phyloP scores from a whole-genome alignment of 1,140 invertebrate genomes.

The Drosophila paulistorum region DNA sequence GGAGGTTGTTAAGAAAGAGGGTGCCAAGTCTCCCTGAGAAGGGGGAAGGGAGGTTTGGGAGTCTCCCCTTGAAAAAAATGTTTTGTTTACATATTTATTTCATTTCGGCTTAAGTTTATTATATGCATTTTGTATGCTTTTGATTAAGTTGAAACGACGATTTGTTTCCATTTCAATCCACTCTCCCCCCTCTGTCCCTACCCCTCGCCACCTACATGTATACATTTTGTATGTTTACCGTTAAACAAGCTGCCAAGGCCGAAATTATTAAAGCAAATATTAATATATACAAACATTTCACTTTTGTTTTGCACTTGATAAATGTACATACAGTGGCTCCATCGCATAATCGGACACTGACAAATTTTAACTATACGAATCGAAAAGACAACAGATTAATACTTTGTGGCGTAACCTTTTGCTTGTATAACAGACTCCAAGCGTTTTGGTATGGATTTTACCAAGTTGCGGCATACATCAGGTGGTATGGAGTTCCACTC shows the following conservation, averaged over 20 bases:
- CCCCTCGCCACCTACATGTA: neutral
- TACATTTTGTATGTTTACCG: neutral
- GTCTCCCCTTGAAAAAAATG: neutral
- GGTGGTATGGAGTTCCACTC: too few relatives aligned
- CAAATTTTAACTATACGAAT: too few relatives aligned
- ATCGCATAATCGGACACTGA: too few relatives aligned
- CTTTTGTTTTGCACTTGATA: constrained; percentile 14
- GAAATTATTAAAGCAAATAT: constrained; percentile 22
- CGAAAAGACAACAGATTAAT: too few relatives aligned
- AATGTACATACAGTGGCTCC: too few relatives aligned
- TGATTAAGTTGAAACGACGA: constrained; percentile 6
- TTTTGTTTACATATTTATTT: neutral
- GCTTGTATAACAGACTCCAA: too few relatives aligned
- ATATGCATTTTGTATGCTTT: neutral
- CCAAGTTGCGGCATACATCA: too few relatives aligned
- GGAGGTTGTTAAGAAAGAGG: neutral
- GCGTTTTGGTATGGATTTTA: too few relatives aligned
- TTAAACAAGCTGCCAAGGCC: constrained; percentile 22
- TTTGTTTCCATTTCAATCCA: neutral
- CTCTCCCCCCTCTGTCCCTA: neutral
- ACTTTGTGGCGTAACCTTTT: too few relatives aligned
- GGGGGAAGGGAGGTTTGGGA: too few relatives aligned
- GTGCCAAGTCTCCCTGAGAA: too few relatives aligned
- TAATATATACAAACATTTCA: constrained; percentile 9
- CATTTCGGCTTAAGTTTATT: constrained; percentile 6